Base-by-base conservation (phyloP, 2,113 vertebrate genomes). In the Dicrurus megarhynchus region DNA sequence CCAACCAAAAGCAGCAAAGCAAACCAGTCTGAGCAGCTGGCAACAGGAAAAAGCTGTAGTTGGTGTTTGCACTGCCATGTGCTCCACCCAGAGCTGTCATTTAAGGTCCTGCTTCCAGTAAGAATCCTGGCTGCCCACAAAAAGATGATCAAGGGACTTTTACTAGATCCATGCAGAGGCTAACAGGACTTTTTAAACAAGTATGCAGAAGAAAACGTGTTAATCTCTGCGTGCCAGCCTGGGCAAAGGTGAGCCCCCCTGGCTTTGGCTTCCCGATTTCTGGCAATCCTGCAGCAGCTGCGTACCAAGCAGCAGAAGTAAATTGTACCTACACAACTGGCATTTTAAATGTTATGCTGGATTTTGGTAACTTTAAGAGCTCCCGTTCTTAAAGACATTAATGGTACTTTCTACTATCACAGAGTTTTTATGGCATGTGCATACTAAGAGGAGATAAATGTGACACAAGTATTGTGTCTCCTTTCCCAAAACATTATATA, bases 21-120 rank as follows among this genome's bases (percentile, higher is more conserved):
- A 89, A 94, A 94, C 77, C 93, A 73, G 89, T 79, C 3, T 35
- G 74, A 95, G 81, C 74, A 79, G 64, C 56, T 84, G 77, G 76
- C 63, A 84, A 44, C 78, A 79, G 77, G 69, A 63, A 74, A 46
- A 47, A 59, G 59, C 59, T 61, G 1, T 30, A 20, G 13, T 70
- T 1, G 2, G 39, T 21, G 32, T 39, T 75, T 32, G 49, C 13
- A 2, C 46, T 63, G 57, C 60, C 16, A 2, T 9, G 14, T 60
- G 71, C 81, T n/a, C 65, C 49, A 59, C 89, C 77, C 77, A 28
- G 35, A 81, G 52, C 47, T 74, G 64, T 59, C 75, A 28, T 8
- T 71, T 63, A 41, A 78, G 52, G 68, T 59, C 46, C 65, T 82
- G 33, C 60, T 93, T 85, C 74, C 67, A 76, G 49, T 39, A 73